Percentiles rank a stretch among this genome's conserved stretches.
Evolutionary conservation across 2,797 vertebrate genomes (phyloP).

Genomic region (Psittacula echo): DNA sequence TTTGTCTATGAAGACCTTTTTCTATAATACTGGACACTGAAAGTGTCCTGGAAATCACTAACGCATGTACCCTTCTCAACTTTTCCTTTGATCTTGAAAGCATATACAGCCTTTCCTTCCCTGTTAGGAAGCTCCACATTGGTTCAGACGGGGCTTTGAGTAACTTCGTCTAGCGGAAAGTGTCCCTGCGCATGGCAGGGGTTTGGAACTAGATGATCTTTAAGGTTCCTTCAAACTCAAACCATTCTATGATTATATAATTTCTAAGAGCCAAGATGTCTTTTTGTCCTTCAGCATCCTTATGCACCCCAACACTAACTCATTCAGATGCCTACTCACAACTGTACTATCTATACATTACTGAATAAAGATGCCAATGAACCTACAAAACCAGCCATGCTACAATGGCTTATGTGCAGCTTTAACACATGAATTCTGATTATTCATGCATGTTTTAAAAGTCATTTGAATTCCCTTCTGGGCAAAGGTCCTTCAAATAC

Average conservation of each 20-base stretch:
- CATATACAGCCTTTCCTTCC: not conserved
- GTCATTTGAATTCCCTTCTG: constrained; percentile 28
- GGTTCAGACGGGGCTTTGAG: not conserved
- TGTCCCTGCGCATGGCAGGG: not conserved
- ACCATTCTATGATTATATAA: not conserved
- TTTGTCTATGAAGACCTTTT: not conserved
- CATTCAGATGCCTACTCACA: not conserved
- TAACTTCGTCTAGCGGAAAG: not conserved
- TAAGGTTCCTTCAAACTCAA: not conserved
- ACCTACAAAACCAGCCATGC: not conserved
- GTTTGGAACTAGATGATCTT: not conserved
- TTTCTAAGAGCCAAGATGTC: not conserved
- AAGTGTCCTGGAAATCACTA: not conserved
- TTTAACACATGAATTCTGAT: not conserved
- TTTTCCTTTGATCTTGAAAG: not conserved
- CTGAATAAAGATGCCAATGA: not conserved
- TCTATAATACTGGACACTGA: not conserved
- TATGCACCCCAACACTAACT: not conserved
- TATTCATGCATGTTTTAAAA: not conserved
- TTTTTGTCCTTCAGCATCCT: not conserved
- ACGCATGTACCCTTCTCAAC: not conserved
- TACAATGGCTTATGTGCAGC: not conserved
- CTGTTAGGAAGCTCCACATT: not conserved
- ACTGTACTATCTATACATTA: not conserved
- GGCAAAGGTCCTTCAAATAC: constrained; percentile 22